These are phyloP conservation scores for Bombus pascuorum DNA, from an alignment of 1,140 invertebrate genomes.

Conservation along the genomic window DNA sequence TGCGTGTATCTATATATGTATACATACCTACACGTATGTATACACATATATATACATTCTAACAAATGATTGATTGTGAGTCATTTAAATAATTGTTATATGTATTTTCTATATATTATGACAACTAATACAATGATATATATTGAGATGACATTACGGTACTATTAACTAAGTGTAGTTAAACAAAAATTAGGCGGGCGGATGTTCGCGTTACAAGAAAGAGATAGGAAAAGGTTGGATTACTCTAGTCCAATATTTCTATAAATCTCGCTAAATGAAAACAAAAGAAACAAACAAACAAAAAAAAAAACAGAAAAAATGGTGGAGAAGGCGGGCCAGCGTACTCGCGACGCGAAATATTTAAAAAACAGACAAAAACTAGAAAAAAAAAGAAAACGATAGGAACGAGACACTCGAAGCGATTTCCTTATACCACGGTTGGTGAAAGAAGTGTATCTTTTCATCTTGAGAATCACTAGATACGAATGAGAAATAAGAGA, in stretches of 20 bases:
- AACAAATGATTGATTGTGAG: constrained; percentile 79
- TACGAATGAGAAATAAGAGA: not conserved
- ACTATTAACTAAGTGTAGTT: constrained; percentile 80
- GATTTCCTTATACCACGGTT: constrained; percentile 45
- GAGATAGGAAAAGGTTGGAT: constrained; percentile 63
- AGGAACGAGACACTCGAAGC: constrained; percentile 70
- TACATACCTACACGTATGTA: constrained; percentile 27
- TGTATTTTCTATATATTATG: constrained; percentile 82
- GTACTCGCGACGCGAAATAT: constrained; percentile 43
- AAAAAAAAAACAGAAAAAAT: not conserved
- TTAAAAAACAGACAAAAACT: constrained; percentile 50
- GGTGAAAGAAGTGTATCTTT: not conserved
- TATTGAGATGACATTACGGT: constrained; percentile 79
- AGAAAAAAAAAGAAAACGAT: constrained; percentile 21
- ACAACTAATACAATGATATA: constrained; percentile 74
- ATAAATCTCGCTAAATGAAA: constrained; percentile 70
- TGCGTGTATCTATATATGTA: constrained; percentile 54
- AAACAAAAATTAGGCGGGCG: constrained; percentile 73
- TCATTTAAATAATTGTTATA: constrained; percentile 82
- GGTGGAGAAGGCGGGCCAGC: constrained; percentile 31
- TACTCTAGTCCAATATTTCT: constrained; percentile 76
- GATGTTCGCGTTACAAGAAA: constrained; percentile 53
- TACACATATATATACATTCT: constrained; percentile 59
- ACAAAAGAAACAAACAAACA: not conserved
- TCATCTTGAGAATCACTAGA: constrained; percentile 41